Percentiles rank a stretch among this genome's conserved stretches.
Conservation (phyloP, 23 tunicate species). For the Phallusia fumigata region DNA sequence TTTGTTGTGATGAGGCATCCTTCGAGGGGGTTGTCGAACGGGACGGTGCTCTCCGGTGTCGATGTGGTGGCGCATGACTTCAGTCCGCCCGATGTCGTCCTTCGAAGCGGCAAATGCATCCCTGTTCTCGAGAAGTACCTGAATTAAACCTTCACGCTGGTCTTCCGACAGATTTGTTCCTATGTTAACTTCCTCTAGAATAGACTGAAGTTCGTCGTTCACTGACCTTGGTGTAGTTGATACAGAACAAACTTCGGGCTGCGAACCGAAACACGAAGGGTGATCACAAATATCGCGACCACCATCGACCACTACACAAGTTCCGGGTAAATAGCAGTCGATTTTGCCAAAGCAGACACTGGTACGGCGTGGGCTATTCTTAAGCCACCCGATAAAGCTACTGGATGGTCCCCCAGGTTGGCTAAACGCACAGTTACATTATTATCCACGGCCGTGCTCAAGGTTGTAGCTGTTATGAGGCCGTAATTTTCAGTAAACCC, state of each 20-base stretch:
- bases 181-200: neutral
- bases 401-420: neutral
- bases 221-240: no score
- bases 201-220: neutral
- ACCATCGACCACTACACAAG: neutral
- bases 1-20: neutral
- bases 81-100: neutral
- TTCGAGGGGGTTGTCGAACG: neutral
- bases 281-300: neutral
- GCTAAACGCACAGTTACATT: no score
- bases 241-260: no score
- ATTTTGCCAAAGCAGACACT: neutral
- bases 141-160: neutral
- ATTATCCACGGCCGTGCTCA: no score
- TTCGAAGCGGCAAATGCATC: no score
- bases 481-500: no score
- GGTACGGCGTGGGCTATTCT: neutral
- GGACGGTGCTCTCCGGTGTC: neutral
- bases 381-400: neutral
- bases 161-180: neutral
- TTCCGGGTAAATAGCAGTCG: neutral
- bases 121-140: no score
- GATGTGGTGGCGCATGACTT: neutral
- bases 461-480: neutral
- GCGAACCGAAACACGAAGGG: neutral